Evolutionary conservation across 1,140 invertebrate species (phyloP).

Genomic region (Philotrypesis tridentata): DNA sequence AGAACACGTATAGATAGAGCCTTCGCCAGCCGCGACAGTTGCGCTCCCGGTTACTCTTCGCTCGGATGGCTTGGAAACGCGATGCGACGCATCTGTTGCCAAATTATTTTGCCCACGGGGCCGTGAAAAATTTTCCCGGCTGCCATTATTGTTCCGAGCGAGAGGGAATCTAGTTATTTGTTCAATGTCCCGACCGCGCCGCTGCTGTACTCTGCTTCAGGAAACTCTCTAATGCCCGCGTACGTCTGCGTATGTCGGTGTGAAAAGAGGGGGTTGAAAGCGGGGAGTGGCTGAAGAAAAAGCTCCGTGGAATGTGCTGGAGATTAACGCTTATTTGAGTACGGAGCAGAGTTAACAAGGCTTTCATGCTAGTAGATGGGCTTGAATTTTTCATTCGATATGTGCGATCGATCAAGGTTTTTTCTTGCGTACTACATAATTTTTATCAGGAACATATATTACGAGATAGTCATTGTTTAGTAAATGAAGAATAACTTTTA

Average conservation of each 20-base stretch:
- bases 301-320: too few species aligned
- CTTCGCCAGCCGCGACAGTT: constrained; percentile 49
- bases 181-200: constrained; percentile 58
- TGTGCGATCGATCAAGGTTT: too few species aligned
- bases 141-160: constrained; percentile 70
- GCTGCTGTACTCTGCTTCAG: background rate
- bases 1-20: constrained; percentile 1
- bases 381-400: too few species aligned
- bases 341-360: too few species aligned
- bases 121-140: constrained; percentile 71
- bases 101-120: constrained; percentile 74
- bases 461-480: too few species aligned
- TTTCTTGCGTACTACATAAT: too few species aligned
- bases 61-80: constrained; percentile 63
- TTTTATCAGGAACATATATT: too few species aligned
- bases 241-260: background rate
- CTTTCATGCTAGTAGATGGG: too few species aligned
- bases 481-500: too few species aligned
- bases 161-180: constrained; percentile 71
- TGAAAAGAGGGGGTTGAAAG: too few species aligned
- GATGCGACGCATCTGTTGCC: constrained; percentile 72
- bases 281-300: too few species aligned
- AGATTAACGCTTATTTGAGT: too few species aligned
- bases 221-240: background rate
- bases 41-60: constrained; percentile 45